phyloP scores from a whole-genome alignment of 2,888 invertebrate species.

The Noctua pronuba region DNA sequence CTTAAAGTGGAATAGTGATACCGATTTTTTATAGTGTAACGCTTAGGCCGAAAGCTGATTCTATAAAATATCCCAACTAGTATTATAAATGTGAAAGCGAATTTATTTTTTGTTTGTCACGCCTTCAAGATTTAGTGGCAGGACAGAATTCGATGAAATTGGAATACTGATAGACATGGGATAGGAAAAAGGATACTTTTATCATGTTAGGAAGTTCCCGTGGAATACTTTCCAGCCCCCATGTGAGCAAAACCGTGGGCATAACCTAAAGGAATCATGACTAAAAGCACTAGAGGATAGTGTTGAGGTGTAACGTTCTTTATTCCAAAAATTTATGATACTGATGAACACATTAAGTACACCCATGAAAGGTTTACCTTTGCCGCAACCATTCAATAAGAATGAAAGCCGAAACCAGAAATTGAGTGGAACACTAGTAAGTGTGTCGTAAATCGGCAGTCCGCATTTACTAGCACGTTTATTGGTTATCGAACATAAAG shows the following conservation, averaged over 20 bases:
- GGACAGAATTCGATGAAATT: background rate
- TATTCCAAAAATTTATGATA: slow-evolving; percentile 2
- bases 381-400: slow-evolving; percentile 13
- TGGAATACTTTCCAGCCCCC: background rate
- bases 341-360: slow-evolving; percentile 24
- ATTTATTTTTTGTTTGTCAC: background rate
- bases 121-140: background rate
- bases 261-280: background rate
- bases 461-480: slow-evolving; percentile 41
- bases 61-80: background rate
- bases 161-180: background rate
- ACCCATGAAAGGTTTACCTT: slow-evolving; percentile 10
- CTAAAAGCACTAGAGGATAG: background rate
- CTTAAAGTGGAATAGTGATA: background rate
- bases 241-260: background rate
- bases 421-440: slow-evolving; percentile 47
- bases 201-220: too few species aligned
- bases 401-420: slow-evolving; percentile 54
- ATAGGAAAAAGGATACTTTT: background rate
- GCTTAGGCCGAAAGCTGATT: slow-evolving; percentile 34
- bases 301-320: background rate
- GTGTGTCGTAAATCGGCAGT: slow-evolving; percentile 70
- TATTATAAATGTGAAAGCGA: background rate
- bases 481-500: slow-evolving; percentile 43
- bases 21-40: too few species aligned